phyloP scores from a whole-genome alignment of 1,140 invertebrate genomes.

The Goniozus legneri region DNA sequence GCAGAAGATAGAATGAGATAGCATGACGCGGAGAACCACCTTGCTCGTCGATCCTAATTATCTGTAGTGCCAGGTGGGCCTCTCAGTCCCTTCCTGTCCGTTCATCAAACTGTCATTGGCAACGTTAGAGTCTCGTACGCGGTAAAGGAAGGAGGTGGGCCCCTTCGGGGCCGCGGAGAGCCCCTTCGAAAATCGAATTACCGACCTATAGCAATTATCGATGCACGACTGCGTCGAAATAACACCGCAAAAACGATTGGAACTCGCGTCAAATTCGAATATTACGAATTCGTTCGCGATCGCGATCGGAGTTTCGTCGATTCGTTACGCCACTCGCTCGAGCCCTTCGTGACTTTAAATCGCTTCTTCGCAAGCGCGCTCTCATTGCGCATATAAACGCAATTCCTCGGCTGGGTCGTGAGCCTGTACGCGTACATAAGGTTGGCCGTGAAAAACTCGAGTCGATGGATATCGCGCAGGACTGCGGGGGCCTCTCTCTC shows the following conservation, averaged over 20 bases:
- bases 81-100: slow-evolving; percentile 30
- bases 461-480: slow-evolving; percentile 36
- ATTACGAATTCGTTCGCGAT: too few species aligned
- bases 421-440: too few species aligned
- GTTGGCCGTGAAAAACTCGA: too few species aligned
- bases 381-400: too few species aligned
- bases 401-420: too few species aligned
- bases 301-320: too few species aligned
- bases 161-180: not conserved
- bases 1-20: too few species aligned
- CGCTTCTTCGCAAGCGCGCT: too few species aligned
- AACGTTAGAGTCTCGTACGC: slow-evolving; percentile 22
- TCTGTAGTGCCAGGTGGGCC: slow-evolving; percentile 30
- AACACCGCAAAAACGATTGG: too few species aligned
- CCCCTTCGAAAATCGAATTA: slow-evolving; percentile 30
- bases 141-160: slow-evolving; percentile 19
- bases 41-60: slow-evolving; percentile 31
- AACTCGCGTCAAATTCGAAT: too few species aligned
- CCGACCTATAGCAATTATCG: slow-evolving; percentile 24
- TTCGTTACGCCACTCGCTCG: too few species aligned
- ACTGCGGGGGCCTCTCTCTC: slow-evolving; percentile 27
- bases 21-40: slow-evolving; percentile 24
- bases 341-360: too few species aligned
- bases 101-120: slow-evolving; percentile 35
- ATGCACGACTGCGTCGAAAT: slow-evolving; percentile 23